These are phyloP conservation scores for Eulithis prunata DNA, from an alignment of 2,888 invertebrate genomes.

Conservation along the genomic window DNA sequence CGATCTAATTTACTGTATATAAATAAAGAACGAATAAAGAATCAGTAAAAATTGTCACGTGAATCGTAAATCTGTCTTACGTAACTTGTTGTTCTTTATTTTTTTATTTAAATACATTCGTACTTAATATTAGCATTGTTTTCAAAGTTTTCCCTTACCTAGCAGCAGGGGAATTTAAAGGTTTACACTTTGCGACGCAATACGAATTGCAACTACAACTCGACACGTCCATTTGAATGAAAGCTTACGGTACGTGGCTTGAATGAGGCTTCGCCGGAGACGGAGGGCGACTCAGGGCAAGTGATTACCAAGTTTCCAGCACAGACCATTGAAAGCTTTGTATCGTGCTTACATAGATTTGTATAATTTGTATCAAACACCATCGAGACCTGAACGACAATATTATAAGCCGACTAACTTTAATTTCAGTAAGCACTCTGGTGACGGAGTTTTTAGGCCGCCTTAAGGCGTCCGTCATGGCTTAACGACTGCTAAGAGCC, in stretches of 20 bases:
- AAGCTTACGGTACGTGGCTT: constrained; percentile 55
- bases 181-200: constrained; percentile 56
- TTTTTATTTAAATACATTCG: too few relatives aligned
- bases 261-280: constrained; percentile 47
- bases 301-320: constrained; percentile 48
- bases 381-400: too few relatives aligned
- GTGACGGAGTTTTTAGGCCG: too few relatives aligned
- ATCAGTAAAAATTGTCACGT: too few relatives aligned
- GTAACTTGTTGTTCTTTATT: too few relatives aligned
- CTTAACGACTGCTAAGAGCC: too few relatives aligned
- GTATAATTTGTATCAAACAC: background rate
- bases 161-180: constrained; percentile 41
- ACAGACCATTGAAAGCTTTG: constrained; percentile 10
- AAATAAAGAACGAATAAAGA: too few relatives aligned
- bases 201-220: constrained; percentile 54
- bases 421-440: too few relatives aligned
- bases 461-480: too few relatives aligned
- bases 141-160: constrained; percentile 20
- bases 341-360: background rate
- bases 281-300: constrained; percentile 38
- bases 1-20: too few relatives aligned
- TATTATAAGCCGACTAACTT: too few relatives aligned
- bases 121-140: background rate
- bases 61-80: too few relatives aligned
- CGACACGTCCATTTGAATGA: constrained; percentile 60